Conservation (phyloP, 2,797 vertebrate genomes). For the Peromyscus attwateri region DNA sequence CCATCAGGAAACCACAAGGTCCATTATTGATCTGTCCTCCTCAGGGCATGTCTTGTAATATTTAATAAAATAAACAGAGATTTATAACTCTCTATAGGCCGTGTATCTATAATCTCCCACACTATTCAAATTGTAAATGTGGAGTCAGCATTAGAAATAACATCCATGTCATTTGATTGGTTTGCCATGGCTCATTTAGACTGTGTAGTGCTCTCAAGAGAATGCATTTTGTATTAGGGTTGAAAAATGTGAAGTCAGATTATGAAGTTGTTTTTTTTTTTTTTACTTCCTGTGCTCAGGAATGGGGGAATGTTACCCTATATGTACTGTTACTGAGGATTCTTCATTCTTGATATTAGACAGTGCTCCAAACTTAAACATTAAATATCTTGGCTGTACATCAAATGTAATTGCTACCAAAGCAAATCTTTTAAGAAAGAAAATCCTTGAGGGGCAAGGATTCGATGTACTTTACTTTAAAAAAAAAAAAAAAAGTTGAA, state of each 20-base stretch:
- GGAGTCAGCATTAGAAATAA: conserved; percentile 85
- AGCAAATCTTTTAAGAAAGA: conserved; percentile 63
- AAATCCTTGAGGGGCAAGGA: conserved; percentile 34
- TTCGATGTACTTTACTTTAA: not conserved
- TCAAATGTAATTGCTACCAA: conserved; percentile 70
- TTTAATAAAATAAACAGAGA: conserved; percentile 91
- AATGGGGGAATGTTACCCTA: conserved; percentile 70
- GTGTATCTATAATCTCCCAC: conserved; percentile 82
- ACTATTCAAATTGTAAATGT: conserved; percentile 81
- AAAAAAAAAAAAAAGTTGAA: not conserved
- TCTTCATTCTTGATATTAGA: conserved; percentile 61
- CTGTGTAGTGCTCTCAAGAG: conserved; percentile 72
- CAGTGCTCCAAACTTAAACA: conserved; percentile 55
- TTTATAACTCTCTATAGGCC: conserved; percentile 86
- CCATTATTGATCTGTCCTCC: conserved; percentile 89
- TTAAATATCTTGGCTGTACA: conserved; percentile 53
- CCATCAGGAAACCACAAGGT: conserved; percentile 89
- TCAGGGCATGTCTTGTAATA: conserved; percentile 86
- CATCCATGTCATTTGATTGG: conserved; percentile 81
- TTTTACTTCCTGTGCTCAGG: conserved; percentile 71
- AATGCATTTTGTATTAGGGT: conserved; percentile 75
- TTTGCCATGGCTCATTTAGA: conserved; percentile 81
- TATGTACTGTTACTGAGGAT: conserved; percentile 20
- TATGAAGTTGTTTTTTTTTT: conserved; percentile 72
- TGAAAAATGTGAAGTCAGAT: conserved; percentile 75